Base-by-base conservation (phyloP, 2,888 invertebrate genomes). In the Lithosia quadra region DNA sequence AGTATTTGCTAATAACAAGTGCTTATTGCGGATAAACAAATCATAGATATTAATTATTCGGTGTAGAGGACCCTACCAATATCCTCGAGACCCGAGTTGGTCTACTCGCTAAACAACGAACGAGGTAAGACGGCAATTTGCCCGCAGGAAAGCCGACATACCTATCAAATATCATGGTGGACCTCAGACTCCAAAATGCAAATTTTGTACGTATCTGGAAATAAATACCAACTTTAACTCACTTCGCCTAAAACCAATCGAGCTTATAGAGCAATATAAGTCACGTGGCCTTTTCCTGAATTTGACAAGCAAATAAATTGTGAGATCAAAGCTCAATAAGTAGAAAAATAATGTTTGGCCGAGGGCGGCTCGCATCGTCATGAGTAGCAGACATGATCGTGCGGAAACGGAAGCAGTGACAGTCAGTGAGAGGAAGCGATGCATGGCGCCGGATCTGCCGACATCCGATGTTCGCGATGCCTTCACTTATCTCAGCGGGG, bases 301-400 rank as follows among this genome's bases (percentile, higher is more conserved):
- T 89, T 92, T 93, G 94, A 94, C 94, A 94, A 91, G 86, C 89
- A 91, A 92, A 94, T 94, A 94, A 94, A 94, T 95, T 88, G 91
- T 86, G 76, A 88, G 89, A 91, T 93, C 91, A 92, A 90, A 91
- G 91, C 86, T 87, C 83, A 84, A 81, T 88, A 81, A 87, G 87
- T 85, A 84, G 90, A 88, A 91, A 92, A 92, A 91, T 90, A 90
- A 88, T 83, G 83, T 84, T 80, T 81, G 80, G 79, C 80, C 80
- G 84, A 88, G 85, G 91, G 90, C 88, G 88, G 88, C 77, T 78
- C 79, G 81, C 77, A 83, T 82, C 78, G 85, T 85, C 85, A 87
- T 84, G 87, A 87, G 86, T 80, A 85, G 78, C 77, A 82, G 88
- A 86, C 86, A 91, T 88, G 90, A 90, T 89, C 80, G 75, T 80